Percentiles rank a stretch among this genome's conserved stretches.
phyloP scores from a whole-genome alignment of 2,797 vertebrate species.

The Microchirus variegatus region DNA sequence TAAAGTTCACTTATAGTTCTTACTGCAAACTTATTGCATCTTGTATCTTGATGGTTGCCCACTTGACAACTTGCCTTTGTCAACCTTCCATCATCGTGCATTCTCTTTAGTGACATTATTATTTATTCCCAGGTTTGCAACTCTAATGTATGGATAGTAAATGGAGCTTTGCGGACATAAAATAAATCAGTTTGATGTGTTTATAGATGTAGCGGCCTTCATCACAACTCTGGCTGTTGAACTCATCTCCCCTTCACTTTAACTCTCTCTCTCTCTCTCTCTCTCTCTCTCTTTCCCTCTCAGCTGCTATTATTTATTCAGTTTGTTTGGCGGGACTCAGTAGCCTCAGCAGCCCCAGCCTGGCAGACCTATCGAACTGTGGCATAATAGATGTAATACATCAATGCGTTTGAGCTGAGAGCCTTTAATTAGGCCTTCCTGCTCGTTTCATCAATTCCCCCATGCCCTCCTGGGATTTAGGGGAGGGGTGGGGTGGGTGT shows the following conservation, averaged over 20 bases:
- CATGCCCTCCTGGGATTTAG: slow-evolving; percentile 83
- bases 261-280: too few relatives aligned
- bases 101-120: neutral
- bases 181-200: slow-evolving; percentile 74
- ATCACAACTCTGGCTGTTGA: slow-evolving; percentile 54
- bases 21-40: too few relatives aligned
- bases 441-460: slow-evolving; percentile 96
- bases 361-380: slow-evolving; percentile 94
- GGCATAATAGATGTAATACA: slow-evolving; percentile 98
- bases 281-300: slow-evolving; percentile 18
- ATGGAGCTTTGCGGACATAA: slow-evolving; percentile 57
- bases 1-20: too few relatives aligned
- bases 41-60: too few relatives aligned
- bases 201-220: slow-evolving; percentile 71
- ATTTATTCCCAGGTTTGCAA: slow-evolving; percentile 15
- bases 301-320: slow-evolving; percentile 91
- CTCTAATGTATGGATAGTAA: slow-evolving; percentile 43
- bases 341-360: slow-evolving; percentile 86
- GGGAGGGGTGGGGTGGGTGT: slow-evolving; percentile 64
- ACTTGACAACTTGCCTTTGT: neutral
- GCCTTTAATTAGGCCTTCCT: slow-evolving; percentile 99
- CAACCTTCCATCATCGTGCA: neutral
- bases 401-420: slow-evolving; percentile 99
- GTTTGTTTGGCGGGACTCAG: slow-evolving; percentile 91
- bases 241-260: slow-evolving; percentile 29